Evolutionary conservation across 2,113 vertebrate genomes (phyloP), one percentile per base, ranked within the genome.

Genomic region (Geococcyx californianus): DNA sequence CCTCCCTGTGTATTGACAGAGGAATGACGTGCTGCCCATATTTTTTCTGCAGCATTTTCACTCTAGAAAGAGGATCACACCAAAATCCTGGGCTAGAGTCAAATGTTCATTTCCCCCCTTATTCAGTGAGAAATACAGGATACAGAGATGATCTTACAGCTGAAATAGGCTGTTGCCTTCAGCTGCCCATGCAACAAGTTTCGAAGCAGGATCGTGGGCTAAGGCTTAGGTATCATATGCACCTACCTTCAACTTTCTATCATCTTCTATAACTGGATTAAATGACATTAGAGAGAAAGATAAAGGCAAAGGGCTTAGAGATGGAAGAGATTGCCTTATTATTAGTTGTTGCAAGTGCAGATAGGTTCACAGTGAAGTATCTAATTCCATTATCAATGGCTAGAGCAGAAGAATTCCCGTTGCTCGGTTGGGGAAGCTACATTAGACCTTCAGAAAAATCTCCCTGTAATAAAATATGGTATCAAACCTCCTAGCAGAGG

Each of bases 1-100:
- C 44, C 76, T n/a, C 40, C 23, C 31, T 0, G 1, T 24, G 44
- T 4, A 81, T 1, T 1, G 38, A 42, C 0, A 52, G 52, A 49
- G 42, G 40, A 12, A 67, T 3, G 36, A 86, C 44, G 38, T 7
- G 1, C 63, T 70, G 66, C 31, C 56, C 34, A 0, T 9, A 8
- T 52, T 67, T 52, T 67, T 72, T n/a, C 58, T 33, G 38, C 45
- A 55, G 20, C 28, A 5, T 36, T 45, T 72, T 72, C 70, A 59
- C 23, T 67, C 67, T 81, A 51, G 5, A 19, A 67, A 36, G 36
- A 56, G n/a, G 49, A 67, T 66, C 54, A 33, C 59, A 54, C 73
- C 66, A 90, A 51, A 90, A 64, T 10, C 44, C 64, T 31, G 54
- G 31, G 63, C 12, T 4, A 47, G 73, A 84, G 64, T 40, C 59